phyloP scores from a whole-genome alignment of 2,113 vertebrate genomes.

The Heptranchias perlo region DNA sequence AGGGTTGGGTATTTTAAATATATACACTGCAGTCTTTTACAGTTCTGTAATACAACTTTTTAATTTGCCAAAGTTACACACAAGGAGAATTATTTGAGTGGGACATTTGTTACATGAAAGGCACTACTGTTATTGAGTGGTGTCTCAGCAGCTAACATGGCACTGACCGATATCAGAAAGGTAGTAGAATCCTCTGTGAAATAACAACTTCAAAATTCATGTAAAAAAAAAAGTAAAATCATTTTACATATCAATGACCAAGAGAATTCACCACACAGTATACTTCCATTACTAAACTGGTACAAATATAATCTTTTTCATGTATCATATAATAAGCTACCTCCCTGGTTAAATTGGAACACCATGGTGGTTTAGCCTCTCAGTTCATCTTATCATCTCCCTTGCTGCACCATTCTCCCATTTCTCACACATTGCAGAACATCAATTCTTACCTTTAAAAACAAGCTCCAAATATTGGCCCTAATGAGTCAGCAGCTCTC shows the following conservation, averaged over 20 bases:
- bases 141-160: not conserved
- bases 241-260: not conserved
- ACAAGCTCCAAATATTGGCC: not conserved
- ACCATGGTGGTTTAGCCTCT: not conserved
- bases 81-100: not conserved
- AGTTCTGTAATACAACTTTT: not conserved
- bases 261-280: not conserved
- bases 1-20: not conserved
- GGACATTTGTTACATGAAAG: not conserved
- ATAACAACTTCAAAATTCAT: not conserved
- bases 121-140: not conserved
- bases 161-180: not conserved
- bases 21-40: not conserved
- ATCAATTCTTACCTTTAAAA: not conserved
- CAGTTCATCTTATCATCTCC: not conserved
- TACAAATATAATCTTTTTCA: not conserved
- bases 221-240: constrained; percentile 9
- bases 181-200: not conserved
- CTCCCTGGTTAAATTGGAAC: not conserved
- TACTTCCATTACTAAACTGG: not conserved
- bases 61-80: not conserved
- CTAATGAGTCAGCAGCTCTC: not conserved
- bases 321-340: not conserved
- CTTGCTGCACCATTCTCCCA: not conserved
- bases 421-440: not conserved